phyloP scores from a whole-genome alignment of 2,888 invertebrate species.

The Gymnosoma rotundatum region DNA sequence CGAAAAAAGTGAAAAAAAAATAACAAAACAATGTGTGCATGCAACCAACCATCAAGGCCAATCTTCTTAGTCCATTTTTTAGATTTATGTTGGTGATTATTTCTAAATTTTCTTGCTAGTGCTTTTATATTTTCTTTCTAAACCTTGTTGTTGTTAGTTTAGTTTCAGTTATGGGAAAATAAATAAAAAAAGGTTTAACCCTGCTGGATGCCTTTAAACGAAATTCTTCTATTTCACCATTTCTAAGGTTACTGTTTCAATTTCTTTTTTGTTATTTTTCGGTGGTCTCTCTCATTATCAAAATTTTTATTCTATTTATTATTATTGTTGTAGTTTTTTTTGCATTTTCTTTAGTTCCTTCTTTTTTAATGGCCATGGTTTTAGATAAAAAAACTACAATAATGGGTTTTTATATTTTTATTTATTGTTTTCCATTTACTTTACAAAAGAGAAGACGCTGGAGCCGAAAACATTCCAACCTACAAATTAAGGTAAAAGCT shows the following conservation, averaged over 20 bases:
- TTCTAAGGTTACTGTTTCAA: slow-evolving; percentile 38
- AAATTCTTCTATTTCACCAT: slow-evolving; percentile 33
- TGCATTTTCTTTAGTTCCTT: slow-evolving; percentile 55
- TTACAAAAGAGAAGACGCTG: slow-evolving; percentile 19
- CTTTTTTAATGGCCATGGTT: slow-evolving; percentile 50
- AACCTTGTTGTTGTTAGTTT: slow-evolving; percentile 37
- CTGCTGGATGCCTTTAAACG: slow-evolving; percentile 55
- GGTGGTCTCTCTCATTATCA: slow-evolving; percentile 62
- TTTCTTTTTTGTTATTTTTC: slow-evolving; percentile 24
- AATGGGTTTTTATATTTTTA: slow-evolving; percentile 60
- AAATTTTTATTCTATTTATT: slow-evolving; percentile 47
- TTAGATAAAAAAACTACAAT: slow-evolving; percentile 54
- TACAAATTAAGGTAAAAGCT: slow-evolving; percentile 23
- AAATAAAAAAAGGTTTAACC: slow-evolving; percentile 52
- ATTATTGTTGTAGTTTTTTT: slow-evolving; percentile 30
- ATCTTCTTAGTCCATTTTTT: slow-evolving; percentile 70
- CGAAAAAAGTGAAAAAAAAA: slow-evolving; percentile 33
- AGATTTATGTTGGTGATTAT: slow-evolving; percentile 78
- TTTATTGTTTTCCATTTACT: slow-evolving; percentile 37
- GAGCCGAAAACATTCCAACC: neutral
- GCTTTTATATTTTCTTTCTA: slow-evolving; percentile 38
- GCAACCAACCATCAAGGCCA: slow-evolving; percentile 53
- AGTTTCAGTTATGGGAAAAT: slow-evolving; percentile 8
- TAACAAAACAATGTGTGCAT: slow-evolving; percentile 32
- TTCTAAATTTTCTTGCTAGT: slow-evolving; percentile 74